Evolutionary conservation across 2,797 vertebrate species (phyloP).

Genomic region (Leptodactylus fallax): DNA sequence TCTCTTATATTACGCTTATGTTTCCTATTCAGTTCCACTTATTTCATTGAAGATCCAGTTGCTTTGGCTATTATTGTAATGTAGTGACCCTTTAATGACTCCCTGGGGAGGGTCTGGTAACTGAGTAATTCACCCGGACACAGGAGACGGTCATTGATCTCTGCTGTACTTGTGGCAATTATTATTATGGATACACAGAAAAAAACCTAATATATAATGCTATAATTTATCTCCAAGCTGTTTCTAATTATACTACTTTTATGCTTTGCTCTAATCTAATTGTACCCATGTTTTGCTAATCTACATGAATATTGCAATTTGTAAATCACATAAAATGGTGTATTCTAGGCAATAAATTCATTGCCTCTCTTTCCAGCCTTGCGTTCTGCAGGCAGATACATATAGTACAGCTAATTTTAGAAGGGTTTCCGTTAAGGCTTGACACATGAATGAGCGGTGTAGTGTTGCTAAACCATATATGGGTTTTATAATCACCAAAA

Average conservation of each 20-base stretch:
- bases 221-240: too few relatives aligned
- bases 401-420: slow-evolving; percentile 50
- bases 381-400: background rate
- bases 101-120: background rate
- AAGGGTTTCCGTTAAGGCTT: slow-evolving; percentile 20
- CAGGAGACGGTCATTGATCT: background rate
- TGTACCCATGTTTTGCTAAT: too few relatives aligned
- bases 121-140: background rate
- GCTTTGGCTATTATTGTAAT: background rate
- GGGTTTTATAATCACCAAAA: background rate
- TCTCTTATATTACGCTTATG: background rate
- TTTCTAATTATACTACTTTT: too few relatives aligned
- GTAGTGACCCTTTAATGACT: background rate
- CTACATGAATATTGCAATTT: too few relatives aligned
- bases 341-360: too few relatives aligned
- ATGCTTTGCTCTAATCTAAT: too few relatives aligned
- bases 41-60: background rate
- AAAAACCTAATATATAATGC: too few relatives aligned
- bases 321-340: too few relatives aligned
- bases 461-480: slow-evolving; percentile 26
- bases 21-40: background rate
- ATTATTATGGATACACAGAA: background rate
- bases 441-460: background rate
- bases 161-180: background rate
- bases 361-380: too few relatives aligned